phyloP scores from a whole-genome alignment of 2,797 vertebrate genomes.

The Merluccius polli region DNA sequence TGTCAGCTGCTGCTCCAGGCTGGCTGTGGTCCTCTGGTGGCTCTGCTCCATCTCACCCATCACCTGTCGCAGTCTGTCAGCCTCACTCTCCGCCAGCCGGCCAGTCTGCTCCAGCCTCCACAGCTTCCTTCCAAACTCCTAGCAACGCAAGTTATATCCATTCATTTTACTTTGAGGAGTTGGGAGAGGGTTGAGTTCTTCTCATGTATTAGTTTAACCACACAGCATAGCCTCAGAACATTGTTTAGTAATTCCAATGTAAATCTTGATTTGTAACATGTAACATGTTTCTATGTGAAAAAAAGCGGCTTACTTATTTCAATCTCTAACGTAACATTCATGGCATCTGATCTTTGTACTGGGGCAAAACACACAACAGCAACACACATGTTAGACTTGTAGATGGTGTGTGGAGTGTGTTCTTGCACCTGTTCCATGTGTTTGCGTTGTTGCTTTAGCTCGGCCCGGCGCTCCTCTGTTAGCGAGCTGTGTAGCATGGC shows the following conservation, averaged over 20 bases:
- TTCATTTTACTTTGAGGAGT: not conserved
- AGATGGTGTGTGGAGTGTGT: slow-evolving; percentile 1
- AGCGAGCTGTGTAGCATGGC: slow-evolving; percentile 48
- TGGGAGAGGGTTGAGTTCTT: not conserved
- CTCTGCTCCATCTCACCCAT: slow-evolving; percentile 46
- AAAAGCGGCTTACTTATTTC: not conserved
- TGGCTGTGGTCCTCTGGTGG: slow-evolving; percentile 37
- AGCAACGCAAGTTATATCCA: slow-evolving; percentile 20
- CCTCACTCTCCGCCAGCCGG: slow-evolving; percentile 56
- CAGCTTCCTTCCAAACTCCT: slow-evolving; percentile 57
- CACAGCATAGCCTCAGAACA: not conserved
- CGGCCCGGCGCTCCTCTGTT: slow-evolving; percentile 60
- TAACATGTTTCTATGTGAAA: not conserved
- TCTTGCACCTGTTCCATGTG: slow-evolving; percentile 50
- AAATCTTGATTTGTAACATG: not conserved
- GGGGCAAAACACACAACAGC: too few relatives aligned
- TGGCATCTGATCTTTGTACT: not conserved
- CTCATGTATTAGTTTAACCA: too few relatives aligned
- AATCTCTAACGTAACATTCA: too few relatives aligned
- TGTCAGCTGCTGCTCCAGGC: slow-evolving; percentile 52
- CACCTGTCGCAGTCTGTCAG: slow-evolving; percentile 32
- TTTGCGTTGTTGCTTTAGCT: slow-evolving; percentile 50
- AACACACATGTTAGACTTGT: not conserved
- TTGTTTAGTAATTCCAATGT: not conserved
- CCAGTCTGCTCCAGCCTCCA: slow-evolving; percentile 36